Evolutionary conservation across 1,140 invertebrate species (phyloP), one percentile per base, ranked within the genome.

Genomic region (Pantala flavescens): DNA sequence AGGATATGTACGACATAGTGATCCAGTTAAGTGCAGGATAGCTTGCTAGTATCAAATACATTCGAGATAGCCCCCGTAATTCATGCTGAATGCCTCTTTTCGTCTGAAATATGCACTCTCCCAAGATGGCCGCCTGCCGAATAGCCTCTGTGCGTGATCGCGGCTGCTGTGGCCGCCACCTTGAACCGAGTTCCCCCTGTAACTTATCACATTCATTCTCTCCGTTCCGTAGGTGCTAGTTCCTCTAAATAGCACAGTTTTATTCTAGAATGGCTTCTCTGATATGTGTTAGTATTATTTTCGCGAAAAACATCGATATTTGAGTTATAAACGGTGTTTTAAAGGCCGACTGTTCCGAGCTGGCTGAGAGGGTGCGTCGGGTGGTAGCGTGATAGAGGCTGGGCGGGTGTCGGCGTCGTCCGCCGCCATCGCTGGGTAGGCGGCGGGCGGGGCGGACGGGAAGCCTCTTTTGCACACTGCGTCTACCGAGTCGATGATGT

Each of bases 401-500:
- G 49, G 49, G 49, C 49, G 49, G 49, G 49, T 63, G 49, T 63
- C 49, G 49, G 49, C 49, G 49, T 63, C n/a, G n/a, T 21, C 49
- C 49, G 49, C 49, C 49, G 49, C 49, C 49, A 63, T 63, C 49
- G 49, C 49, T 63, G 49, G 49, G 49, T 63, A 63, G 49, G 49
- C 49, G 49, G 49, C 49, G 49, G 49, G 49, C 49, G 49, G 49
- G 49, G 49, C 49, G 49, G 49, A 63, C 49, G 49, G 49, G 49
- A 63, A 63, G 49, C 49, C 49, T 63, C 49, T 63, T 36, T 63
- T 63, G 49, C 49, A 63, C 49, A 63, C 49, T 63, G 49, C 49
- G 49, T 63, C 49, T 63, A 63, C 49, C 49, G 49, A 63, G 49
- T 63, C 49, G 49, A 63, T 63, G 49, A 63, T 63, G 49, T 63